These are phyloP conservation scores for Corynorhinus townsendii DNA, from an alignment of 2,113 vertebrate species.

Conservation along the genomic window DNA sequence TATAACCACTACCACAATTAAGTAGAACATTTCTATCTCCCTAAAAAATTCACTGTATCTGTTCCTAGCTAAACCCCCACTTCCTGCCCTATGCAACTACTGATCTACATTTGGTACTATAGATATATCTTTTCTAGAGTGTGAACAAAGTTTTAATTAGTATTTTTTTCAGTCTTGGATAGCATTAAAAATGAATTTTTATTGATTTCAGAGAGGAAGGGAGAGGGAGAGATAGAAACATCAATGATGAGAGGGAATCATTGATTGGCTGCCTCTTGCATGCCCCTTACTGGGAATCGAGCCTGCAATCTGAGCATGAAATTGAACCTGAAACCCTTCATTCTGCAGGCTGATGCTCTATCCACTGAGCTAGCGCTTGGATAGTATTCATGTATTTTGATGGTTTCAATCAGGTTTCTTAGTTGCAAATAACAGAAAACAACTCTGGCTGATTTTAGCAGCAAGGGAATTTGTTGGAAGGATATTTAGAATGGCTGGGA, in stretches of 20 bases:
- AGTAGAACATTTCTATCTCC: neutral
- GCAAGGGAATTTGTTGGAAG: constrained; percentile 1
- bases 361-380: too few relatives aligned
- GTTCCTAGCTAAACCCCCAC: neutral
- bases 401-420: neutral
- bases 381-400: neutral
- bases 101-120: neutral
- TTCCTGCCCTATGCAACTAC: neutral
- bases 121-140: neutral
- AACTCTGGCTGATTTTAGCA: neutral
- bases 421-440: neutral
- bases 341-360: too few relatives aligned
- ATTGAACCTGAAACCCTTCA: too few relatives aligned
- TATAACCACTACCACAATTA: neutral
- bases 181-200: neutral
- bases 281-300: too few relatives aligned
- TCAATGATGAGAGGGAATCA: too few relatives aligned
- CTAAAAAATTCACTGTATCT: neutral
- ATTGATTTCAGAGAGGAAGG: too few relatives aligned
- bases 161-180: neutral
- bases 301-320: too few relatives aligned
- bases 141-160: neutral
- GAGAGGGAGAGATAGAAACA: too few relatives aligned
- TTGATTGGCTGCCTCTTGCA: too few relatives aligned
- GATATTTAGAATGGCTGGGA: neutral